phyloP scores from a whole-genome alignment of 2,888 invertebrate species.

The Clivina fossor region DNA sequence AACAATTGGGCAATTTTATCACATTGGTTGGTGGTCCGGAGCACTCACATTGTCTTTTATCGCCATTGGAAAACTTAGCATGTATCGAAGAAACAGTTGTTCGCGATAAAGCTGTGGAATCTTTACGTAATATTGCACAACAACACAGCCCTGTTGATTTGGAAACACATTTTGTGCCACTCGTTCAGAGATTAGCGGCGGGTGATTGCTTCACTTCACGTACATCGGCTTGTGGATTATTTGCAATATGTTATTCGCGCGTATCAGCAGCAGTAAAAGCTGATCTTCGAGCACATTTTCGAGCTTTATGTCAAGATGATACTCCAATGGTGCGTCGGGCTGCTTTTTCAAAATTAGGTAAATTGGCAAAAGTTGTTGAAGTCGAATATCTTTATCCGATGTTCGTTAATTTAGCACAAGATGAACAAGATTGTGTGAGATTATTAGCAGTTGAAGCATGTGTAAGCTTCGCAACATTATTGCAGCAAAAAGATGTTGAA shows the following conservation, averaged over 20 bases:
- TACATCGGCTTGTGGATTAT: constrained; percentile 90
- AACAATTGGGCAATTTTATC: constrained; percentile 96
- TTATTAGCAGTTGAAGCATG: no score
- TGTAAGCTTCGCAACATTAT: no score
- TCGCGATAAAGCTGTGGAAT: constrained; percentile 98
- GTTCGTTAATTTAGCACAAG: no score
- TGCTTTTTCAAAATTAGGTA: no score
- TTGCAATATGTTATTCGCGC: constrained; percentile 79
- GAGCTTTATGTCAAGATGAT: no score
- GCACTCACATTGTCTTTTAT: constrained; percentile 88
- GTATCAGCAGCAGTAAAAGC: no score
- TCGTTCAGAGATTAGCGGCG: constrained; percentile 86
- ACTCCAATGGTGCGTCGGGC: no score
- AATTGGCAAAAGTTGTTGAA: no score
- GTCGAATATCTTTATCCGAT: no score
- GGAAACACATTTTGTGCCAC: constrained; percentile 94
- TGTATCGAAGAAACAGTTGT: constrained; percentile 99
- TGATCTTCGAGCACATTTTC: no score
- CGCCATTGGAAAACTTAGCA: constrained; percentile 94
- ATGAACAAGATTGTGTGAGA: no score
- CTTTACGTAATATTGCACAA: constrained; percentile 84
- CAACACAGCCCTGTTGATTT: constrained; percentile 92
- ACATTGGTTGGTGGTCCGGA: constrained; percentile 96
- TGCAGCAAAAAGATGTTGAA: no score
- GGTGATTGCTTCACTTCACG: constrained; percentile 97